A percentile compares a stretch with the other conserved stretches of the same genome.
Conservation (phyloP, 1,140 invertebrate species). For the Glossosoma conforme region DNA sequence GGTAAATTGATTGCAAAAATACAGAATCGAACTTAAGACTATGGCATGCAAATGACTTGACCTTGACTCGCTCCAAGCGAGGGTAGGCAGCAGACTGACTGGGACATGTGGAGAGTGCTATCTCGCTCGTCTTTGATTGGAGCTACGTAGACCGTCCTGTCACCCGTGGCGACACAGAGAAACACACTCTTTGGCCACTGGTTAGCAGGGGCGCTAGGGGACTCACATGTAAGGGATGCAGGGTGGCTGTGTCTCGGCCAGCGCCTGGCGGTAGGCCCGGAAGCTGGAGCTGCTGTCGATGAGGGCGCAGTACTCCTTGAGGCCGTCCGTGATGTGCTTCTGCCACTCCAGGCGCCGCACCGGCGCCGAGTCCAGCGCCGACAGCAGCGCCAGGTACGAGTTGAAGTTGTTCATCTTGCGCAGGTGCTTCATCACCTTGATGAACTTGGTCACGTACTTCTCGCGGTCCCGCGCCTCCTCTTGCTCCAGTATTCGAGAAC, state of each 20-base stretch:
- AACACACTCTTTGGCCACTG: too few species aligned
- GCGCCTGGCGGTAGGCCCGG: slow-evolving; percentile 86
- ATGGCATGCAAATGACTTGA: too few species aligned
- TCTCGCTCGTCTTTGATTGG: too few species aligned
- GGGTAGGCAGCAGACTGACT: too few species aligned
- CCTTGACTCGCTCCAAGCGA: too few species aligned
- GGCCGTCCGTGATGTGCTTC: slow-evolving; percentile 83
- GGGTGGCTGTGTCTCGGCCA: slow-evolving; percentile 91
- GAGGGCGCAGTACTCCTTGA: slow-evolving; percentile 90
- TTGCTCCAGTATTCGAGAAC: slow-evolving; percentile 58
- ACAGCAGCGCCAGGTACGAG: slow-evolving; percentile 93
- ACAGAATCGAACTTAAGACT: too few species aligned
- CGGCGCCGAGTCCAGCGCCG: slow-evolving; percentile 94
- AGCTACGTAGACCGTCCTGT: too few species aligned
- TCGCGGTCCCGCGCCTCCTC: slow-evolving; percentile 90
- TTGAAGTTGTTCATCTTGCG: slow-evolving; percentile 98
- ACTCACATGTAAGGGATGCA: slow-evolving; percentile 98
- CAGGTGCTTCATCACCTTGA: slow-evolving; percentile 98
- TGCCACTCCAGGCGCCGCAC: slow-evolving; percentile 93
- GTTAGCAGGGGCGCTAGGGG: too few species aligned
- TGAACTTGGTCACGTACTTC: slow-evolving; percentile 92
- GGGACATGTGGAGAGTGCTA: too few species aligned
- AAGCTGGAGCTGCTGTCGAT: slow-evolving; percentile 97
- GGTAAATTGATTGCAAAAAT: too few species aligned
- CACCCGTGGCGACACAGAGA: too few species aligned